Base-by-base conservation (phyloP, 2,797 vertebrate species). In the Dendrocincla fuliginosa region DNA sequence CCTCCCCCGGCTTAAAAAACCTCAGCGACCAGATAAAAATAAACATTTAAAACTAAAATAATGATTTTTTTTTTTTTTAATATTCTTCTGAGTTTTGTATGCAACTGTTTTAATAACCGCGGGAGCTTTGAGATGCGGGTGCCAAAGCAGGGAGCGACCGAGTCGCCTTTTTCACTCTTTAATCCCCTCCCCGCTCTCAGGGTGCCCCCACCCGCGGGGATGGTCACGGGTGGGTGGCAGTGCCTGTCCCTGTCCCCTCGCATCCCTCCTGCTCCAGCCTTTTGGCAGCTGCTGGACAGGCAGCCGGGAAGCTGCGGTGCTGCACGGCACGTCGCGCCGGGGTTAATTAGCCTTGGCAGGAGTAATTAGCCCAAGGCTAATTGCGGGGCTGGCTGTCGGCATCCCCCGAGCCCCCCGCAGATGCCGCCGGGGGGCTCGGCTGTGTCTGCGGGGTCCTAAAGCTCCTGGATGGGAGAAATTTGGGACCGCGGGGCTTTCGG, bases 301-400 rank as follows among this genome's bases (percentile, higher is more conserved):
- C 63, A 11, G 13, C 0, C 5, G 6, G 4, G 39, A 63, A 14
- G 25, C 56, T 90, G 71, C 53, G 5, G 87, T n/a, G 68, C 88
- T 25, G 22, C 14, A 41, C 63, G 9, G 50, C 63, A 10, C 44
- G 11, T 73, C 18, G 15, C 52, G 10, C 16, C 35, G 9, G 37
- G 50, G 56, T 84, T 93, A 84, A 96, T 95, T 95, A 95, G 56
- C 67, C 25, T 13, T 11, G 5, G 53, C 25, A 11, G 63, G 10
- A 84, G 13, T 92, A 84, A 95, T 95, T 94, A 95, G 81, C 63
- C 20, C 6, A 6, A 22, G 55, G 65, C n/a, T 96, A 93, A 92
- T 90, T 88, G 75, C 16, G 2, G 39, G 61, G 56, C 18, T 84
- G 84, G 44, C 11, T 4, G 8, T 5, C 18, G 8, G 46, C 15